Evolutionary conservation across 2,888 invertebrate species (phyloP), one percentile per base, ranked within the genome.

Genomic region (Pogonocherus hispidulus): DNA sequence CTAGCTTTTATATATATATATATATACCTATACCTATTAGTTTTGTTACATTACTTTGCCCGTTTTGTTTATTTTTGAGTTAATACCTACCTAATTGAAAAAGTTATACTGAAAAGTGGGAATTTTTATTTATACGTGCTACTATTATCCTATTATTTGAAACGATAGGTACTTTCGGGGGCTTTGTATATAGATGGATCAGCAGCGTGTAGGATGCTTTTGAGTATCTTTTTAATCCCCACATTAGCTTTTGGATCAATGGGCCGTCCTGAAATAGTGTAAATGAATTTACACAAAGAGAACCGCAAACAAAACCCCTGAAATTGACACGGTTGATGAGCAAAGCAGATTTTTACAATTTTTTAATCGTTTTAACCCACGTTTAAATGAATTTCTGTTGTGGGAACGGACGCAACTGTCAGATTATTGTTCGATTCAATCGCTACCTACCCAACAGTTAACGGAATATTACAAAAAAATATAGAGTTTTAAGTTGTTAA

Each of bases 301-400:
- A 73, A 63, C 67, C 67, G 64, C 70, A 73, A 71, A 73, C 71
- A 71, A 69, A 73, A 67, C 69, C 73, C 63, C 67, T 67, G 67
- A 67, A 73, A 73, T 71, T 71, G 73, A 71, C 73, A 73, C 73
- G 71, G 69, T 69, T 64, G 70, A 67, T 69, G 70, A 64, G 73
- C 73, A 68, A 59, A 64, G 68, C 68, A 68, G 59, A 64, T 68
- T 68, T 68, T 68, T 63, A 35, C 55, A 59, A 63, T 68, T 63
- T 64, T 67, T 64, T 54, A 68, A 68, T 68, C 68, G 68, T 54
- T 64, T 64, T 59, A 59, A 64, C 52, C 59, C 59, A 68, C 27
- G 68, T 68, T 68, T 57, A 59, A 64, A 63, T 60, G 63, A 64
- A 59, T 68, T 54, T 37, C 46, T 54, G 46, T 52, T 59, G 57